Base-by-base conservation (phyloP, 2,113 vertebrate species). In the Gallinago jamesoni region DNA sequence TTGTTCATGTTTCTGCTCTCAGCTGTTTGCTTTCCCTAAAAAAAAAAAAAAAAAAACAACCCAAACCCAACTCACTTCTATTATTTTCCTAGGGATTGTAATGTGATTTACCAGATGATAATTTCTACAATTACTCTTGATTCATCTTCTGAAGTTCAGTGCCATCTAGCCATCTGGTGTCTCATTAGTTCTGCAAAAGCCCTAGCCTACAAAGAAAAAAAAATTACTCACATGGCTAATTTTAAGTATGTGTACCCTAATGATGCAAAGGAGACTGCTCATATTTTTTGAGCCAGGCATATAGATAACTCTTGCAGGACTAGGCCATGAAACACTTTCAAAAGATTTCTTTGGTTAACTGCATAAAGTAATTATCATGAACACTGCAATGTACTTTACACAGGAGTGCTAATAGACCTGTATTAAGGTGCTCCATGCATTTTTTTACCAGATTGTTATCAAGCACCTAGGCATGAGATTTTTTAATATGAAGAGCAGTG, bases 131-230 rank as follows among this genome's bases (percentile, higher is more conserved):
- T 96, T 95, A 73, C 53, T 91, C 95, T 87, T 93, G 90, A 92
- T 92, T 92, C 77, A 64, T 96, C 80, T 95, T 87, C 45, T 94
- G 57, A 94, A 97, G 77, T 92, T 97, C 90, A 79, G 69, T 93
- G 87, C 68, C 90, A 91, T 95, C 43, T 70, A 95, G 81, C 92
- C 94, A 96, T 96, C 92, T 96, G 94, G 73, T 95, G 62, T 95
- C 92, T 87, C 90, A 93, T 90, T 92, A 92, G 80, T 72, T 93
- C 89, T 92, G 80, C 89, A 93, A 79, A 94, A 93, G 62, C 69
- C 80, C 37, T 72, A 92, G 75, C 62, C 73, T 89, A 78, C n/a
- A 90, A 84, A 75, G 37, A 77, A 45, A 59, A 57, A 76, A 91
- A 70, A 84, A 39, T n/a, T 43, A 80, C 62, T 87, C 53, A 73